Evolutionary conservation across 64 coral and sea anemone species (phyloP).

Genomic region (Astreopora myriophthalma): DNA sequence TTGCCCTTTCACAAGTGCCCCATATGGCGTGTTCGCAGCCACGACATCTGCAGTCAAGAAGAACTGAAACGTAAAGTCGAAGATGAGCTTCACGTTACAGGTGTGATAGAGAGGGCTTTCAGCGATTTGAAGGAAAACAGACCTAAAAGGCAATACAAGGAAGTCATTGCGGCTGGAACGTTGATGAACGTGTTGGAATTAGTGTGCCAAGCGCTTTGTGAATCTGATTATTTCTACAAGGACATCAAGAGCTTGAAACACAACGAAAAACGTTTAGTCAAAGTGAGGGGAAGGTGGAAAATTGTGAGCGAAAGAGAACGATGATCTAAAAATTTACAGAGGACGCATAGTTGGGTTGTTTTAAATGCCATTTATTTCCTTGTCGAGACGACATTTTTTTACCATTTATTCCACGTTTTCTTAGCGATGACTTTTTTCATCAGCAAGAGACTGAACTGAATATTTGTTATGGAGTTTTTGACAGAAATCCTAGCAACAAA

Average conservation of each 20-base stretch:
- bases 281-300: slow-evolving; percentile 18
- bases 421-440: too few relatives aligned
- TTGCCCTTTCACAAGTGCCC: not conserved
- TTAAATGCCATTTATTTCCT: not conserved
- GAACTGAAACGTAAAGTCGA: not conserved
- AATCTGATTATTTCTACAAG: slow-evolving; percentile 23
- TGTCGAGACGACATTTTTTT: too few relatives aligned
- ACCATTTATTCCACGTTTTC: too few relatives aligned
- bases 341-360: not conserved
- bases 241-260: slow-evolving; percentile 12
- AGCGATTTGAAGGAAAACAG: not conserved
- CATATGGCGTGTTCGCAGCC: slow-evolving; percentile 47
- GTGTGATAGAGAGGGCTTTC: slow-evolving; percentile 17
- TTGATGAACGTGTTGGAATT: not conserved
- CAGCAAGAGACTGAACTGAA: too few relatives aligned
- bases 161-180: not conserved
- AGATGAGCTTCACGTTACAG: not conserved
- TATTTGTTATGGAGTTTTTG: too few relatives aligned
- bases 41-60: slow-evolving; percentile 1
- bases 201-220: slow-evolving; percentile 6
- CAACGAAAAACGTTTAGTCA: slow-evolving; percentile 4
- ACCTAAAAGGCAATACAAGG: not conserved
- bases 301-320: not conserved
- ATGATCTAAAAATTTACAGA: not conserved
- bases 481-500: too few relatives aligned